These are phyloP conservation scores for Umimayanthus kanabou DNA, from an alignment of 92 coral and sea anemone genomes.

Conservation along the genomic window DNA sequence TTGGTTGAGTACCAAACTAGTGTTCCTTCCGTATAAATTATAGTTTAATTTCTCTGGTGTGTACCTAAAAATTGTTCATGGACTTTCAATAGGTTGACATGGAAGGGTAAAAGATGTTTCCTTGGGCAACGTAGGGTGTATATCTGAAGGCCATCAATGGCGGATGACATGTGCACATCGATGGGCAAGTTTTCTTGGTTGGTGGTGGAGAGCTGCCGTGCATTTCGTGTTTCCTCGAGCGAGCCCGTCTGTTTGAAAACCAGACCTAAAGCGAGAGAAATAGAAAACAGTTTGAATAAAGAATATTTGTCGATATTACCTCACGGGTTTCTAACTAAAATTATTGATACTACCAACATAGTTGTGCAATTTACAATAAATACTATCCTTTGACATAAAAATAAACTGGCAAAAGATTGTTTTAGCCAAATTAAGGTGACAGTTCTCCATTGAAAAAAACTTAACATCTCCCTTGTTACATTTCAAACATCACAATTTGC, in stretches of 20 bases:
- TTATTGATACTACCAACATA: background rate
- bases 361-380: too few species aligned
- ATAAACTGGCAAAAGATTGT: background rate
- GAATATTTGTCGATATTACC: background rate
- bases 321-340: background rate
- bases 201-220: conserved; percentile 39
- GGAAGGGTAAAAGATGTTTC: conserved; percentile 34
- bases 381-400: background rate
- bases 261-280: conserved; percentile 58
- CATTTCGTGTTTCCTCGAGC: conserved; percentile 75
- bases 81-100: conserved; percentile 31
- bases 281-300: background rate
- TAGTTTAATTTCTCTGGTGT: background rate
- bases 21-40: background rate
- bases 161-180: conserved; percentile 62
- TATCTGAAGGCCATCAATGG: conserved; percentile 44
- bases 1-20: conserved; percentile 4
- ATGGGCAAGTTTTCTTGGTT: conserved; percentile 41
- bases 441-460: too few species aligned
- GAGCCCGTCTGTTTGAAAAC: conserved; percentile 87
- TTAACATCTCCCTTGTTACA: too few species aligned
- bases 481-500: too few species aligned
- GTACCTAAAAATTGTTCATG: background rate
- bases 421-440: too few species aligned
- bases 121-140: conserved; percentile 30